These are phyloP conservation scores for Macheiramphus alcinus DNA, from an alignment of 2,113 vertebrate genomes.

Conservation along the genomic window DNA sequence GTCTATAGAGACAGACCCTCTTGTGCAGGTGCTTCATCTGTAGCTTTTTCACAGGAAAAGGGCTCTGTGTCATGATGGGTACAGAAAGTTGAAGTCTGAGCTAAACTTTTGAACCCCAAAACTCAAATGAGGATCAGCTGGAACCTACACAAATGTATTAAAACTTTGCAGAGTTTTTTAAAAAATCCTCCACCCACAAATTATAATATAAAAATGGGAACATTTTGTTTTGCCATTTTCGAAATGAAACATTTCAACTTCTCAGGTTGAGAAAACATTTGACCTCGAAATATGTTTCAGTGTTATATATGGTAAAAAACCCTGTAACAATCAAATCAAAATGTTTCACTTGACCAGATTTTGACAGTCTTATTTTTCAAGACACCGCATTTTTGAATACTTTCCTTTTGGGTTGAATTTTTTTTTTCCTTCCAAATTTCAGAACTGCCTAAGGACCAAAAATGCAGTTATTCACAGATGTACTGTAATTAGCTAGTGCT, in stretches of 20 bases:
- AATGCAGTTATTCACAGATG: not conserved
- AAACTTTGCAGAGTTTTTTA: not conserved
- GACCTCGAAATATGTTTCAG: not conserved
- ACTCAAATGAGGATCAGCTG: not conserved
- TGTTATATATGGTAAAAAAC: not conserved
- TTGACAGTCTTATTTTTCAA: not conserved
- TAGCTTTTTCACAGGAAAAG: not conserved
- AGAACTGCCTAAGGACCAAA: not conserved
- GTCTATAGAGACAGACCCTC: not conserved
- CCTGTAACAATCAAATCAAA: not conserved
- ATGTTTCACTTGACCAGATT: not conserved
- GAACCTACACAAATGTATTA: not conserved
- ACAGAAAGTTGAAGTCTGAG: not conserved
- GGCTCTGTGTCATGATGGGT: not conserved
- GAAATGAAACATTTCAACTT: not conserved
- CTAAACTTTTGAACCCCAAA: not conserved
- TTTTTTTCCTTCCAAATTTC: not conserved
- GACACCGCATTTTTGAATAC: not conserved
- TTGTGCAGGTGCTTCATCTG: not conserved
- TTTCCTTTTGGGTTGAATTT: not conserved
- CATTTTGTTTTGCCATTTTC: not conserved
- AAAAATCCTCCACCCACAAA: not conserved
- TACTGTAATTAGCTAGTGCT: constrained; percentile 23
- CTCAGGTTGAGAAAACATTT: not conserved
- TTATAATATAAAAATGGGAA: not conserved